These are phyloP conservation scores for Synanthedon myopaeformis DNA, from an alignment of 2,888 invertebrate species.

Conservation along the genomic window DNA sequence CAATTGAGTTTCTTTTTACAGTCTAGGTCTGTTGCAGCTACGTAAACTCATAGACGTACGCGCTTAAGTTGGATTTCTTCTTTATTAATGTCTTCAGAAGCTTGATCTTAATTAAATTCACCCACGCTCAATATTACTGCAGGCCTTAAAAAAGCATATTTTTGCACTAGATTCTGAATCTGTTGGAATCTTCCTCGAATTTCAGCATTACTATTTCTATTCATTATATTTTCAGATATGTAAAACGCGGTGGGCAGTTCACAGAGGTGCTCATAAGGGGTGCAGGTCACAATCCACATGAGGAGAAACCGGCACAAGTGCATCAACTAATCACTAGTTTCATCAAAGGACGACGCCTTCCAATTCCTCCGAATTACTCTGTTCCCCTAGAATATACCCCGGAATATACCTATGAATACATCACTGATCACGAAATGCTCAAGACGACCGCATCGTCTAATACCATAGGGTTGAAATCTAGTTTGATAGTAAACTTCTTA, in stretches of 20 bases:
- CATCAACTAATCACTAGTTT: slow-evolving; percentile 33
- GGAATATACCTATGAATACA: slow-evolving; percentile 3
- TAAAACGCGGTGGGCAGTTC: slow-evolving; percentile 62
- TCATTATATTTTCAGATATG: slow-evolving; percentile 43
- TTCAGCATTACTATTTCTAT: too few species aligned
- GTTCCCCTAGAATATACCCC: background rate
- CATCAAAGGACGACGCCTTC: slow-evolving; percentile 25
- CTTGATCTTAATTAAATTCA: too few species aligned
- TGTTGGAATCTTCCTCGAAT: too few species aligned
- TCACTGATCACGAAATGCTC: background rate
- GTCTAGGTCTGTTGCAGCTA: too few species aligned
- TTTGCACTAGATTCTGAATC: too few species aligned
- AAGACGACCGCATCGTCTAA: slow-evolving; percentile 6
- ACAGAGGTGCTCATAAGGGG: slow-evolving; percentile 70
- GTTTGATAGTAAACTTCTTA: slow-evolving; percentile 36
- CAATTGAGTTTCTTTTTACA: too few species aligned
- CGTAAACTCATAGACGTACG: too few species aligned
- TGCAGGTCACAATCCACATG: slow-evolving; percentile 75
- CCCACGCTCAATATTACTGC: too few species aligned
- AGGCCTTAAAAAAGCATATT: too few species aligned
- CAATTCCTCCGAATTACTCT: slow-evolving; percentile 6
- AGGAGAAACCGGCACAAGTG: slow-evolving; percentile 67
- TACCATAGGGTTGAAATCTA: slow-evolving; percentile 24
- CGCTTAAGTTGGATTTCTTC: too few species aligned
- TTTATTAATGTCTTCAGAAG: too few species aligned